A percentile compares a stretch with the other conserved stretches of the same genome.
These are phyloP conservation scores for Ia io DNA, from an alignment of 2,113 vertebrate genomes.

Conservation along the genomic window DNA sequence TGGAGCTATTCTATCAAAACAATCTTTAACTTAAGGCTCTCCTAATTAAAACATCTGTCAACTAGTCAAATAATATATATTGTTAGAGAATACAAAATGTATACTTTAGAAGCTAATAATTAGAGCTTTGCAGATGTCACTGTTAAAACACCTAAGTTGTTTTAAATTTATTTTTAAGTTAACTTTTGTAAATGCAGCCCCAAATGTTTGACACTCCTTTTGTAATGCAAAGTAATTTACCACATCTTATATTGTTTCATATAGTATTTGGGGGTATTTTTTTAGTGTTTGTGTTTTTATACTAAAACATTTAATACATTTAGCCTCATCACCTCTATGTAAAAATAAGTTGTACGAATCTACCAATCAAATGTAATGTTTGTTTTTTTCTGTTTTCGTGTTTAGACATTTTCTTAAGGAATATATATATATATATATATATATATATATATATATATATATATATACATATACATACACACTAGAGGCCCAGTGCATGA, in stretches of 20 bases:
- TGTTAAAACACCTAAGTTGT: constrained; percentile 53
- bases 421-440: background rate
- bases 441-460: too few species aligned
- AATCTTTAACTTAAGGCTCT: constrained; percentile 48
- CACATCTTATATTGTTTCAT: background rate
- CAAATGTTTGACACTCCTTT: constrained; percentile 53
- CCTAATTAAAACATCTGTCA: constrained; percentile 59
- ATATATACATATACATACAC: too few species aligned
- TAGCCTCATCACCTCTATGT: background rate
- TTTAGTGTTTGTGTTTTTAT: background rate
- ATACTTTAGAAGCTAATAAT: constrained; percentile 46
- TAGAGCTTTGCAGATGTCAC: constrained; percentile 40
- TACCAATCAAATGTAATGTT: constrained; percentile 29
- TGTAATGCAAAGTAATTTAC: constrained; percentile 42
- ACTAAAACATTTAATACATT: constrained; percentile 34
- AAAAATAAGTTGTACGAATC: constrained; percentile 35
- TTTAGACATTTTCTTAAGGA: background rate
- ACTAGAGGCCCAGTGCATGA: too few species aligned
- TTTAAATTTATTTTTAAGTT: background rate
- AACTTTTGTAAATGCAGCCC: background rate
- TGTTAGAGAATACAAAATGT: constrained; percentile 47
- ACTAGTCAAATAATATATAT: constrained; percentile 33
- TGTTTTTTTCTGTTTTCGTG: background rate
- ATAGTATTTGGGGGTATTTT: background rate
- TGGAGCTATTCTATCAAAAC: background rate